These are phyloP conservation scores for Paraescarpia echinospica DNA, from an alignment of 1,140 invertebrate species.

Conservation along the genomic window DNA sequence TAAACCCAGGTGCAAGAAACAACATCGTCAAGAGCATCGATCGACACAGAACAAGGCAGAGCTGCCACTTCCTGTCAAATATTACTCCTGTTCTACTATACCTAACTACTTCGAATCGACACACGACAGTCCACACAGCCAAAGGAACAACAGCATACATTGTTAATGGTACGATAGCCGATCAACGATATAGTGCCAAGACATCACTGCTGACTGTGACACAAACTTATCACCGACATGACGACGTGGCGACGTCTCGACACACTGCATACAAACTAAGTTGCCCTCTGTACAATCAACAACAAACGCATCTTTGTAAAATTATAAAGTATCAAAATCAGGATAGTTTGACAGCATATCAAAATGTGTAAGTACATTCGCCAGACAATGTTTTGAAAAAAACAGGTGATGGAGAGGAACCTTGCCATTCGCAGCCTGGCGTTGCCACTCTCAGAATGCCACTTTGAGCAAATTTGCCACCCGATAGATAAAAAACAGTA, in stretches of 20 bases:
- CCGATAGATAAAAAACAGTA: not conserved
- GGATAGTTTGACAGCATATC: not conserved
- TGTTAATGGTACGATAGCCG: not conserved
- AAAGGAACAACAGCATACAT: not conserved
- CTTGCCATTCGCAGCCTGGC: not conserved
- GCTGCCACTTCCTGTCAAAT: not conserved
- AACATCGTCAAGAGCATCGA: not conserved
- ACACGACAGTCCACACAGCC: not conserved
- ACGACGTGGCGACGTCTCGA: not conserved
- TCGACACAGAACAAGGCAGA: not conserved
- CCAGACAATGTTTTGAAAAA: not conserved
- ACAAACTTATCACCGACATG: not conserved
- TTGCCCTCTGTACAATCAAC: conserved; percentile 4
- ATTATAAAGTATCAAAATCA: conserved; percentile 7
- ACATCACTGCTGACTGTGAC: not conserved
- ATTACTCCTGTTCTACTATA: not conserved
- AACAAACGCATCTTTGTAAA: not conserved
- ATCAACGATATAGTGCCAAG: not conserved
- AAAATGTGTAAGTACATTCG: not conserved
- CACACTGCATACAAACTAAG: not conserved
- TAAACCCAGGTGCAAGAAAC: not conserved
- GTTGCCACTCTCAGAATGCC: not conserved
- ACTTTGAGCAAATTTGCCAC: not conserved
- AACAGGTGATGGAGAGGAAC: not conserved
- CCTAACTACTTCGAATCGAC: not conserved